A percentile compares a stretch with the other conserved stretches of the same genome.
Conservation (phyloP, 2,113 vertebrate species). For the Chrysochloris asiatica region DNA sequence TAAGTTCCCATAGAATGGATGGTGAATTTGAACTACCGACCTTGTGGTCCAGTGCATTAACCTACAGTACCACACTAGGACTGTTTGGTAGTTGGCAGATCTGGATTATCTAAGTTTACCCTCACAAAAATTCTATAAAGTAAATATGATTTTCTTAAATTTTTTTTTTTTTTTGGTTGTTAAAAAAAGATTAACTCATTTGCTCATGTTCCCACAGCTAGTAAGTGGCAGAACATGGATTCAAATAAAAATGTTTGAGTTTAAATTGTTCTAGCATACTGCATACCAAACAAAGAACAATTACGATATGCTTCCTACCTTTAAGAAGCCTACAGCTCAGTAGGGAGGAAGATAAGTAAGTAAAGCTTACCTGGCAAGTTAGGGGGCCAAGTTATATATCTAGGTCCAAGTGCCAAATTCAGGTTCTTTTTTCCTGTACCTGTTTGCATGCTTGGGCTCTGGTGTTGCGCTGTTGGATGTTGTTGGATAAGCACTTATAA, state of each 20-base stretch:
- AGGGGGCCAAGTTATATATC: not conserved
- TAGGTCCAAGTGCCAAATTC: not conserved
- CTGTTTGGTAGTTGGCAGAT: no score
- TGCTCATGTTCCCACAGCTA: conserved; percentile 4
- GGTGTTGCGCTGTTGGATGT: no score
- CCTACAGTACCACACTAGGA: no score
- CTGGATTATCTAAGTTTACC: no score
- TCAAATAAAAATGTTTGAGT: not conserved
- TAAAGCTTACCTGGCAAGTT: not conserved
- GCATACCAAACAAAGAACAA: not conserved
- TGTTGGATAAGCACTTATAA: no score
- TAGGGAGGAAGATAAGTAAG: not conserved
- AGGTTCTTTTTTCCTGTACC: not conserved
- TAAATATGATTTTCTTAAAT: not conserved
- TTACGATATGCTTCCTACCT: not conserved
- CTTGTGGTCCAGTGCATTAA: no score
- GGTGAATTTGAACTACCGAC: no score
- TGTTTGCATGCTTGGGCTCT: no score
- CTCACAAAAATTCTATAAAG: not conserved
- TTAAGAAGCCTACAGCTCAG: not conserved
- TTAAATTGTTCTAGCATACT: not conserved
- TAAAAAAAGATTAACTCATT: not conserved
- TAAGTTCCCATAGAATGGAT: no score
- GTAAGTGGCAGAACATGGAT: not conserved
- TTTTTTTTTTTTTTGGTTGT: not conserved